Evolutionary conservation across 2,113 vertebrate species (phyloP).

Genomic region (Pelusios castaneus): DNA sequence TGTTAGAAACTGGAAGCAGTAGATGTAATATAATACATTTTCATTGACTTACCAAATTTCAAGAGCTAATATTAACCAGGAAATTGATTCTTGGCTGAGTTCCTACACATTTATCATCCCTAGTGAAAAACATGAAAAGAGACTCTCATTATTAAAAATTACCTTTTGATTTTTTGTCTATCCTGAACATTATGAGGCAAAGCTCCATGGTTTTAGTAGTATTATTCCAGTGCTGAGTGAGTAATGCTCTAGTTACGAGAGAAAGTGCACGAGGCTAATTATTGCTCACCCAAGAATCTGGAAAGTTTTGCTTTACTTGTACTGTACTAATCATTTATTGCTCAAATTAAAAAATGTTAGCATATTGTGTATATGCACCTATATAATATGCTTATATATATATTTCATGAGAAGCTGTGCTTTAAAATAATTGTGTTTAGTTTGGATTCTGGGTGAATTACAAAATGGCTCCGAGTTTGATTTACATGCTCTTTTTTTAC

Average conservation of each 20-base stretch:
- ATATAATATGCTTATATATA: not conserved
- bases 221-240: slow-evolving; percentile 16
- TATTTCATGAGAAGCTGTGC: not conserved
- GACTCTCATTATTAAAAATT: slow-evolving; percentile 47
- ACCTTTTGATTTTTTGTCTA: not conserved
- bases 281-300: slow-evolving; percentile 2
- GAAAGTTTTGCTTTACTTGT: slow-evolving; percentile 45
- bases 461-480: not conserved
- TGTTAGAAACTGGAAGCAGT: not conserved
- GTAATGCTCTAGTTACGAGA: not conserved
- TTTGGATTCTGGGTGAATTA: not conserved
- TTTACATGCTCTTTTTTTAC: not conserved
- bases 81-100: slow-evolving; percentile 6
- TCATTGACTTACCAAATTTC: not conserved
- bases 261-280: not conserved
- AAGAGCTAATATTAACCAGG: not conserved
- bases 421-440: not conserved
- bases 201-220: not conserved
- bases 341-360: not conserved
- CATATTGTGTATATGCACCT: not conserved
- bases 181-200: not conserved
- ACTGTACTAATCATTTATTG: not conserved
- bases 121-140: slow-evolving; percentile 47
- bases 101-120: slow-evolving; percentile 5
- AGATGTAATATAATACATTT: not conserved